Evolutionary conservation across 2,888 invertebrate species (phyloP), one percentile per base, ranked within the genome.

Genomic region (Sesia bembeciformis): DNA sequence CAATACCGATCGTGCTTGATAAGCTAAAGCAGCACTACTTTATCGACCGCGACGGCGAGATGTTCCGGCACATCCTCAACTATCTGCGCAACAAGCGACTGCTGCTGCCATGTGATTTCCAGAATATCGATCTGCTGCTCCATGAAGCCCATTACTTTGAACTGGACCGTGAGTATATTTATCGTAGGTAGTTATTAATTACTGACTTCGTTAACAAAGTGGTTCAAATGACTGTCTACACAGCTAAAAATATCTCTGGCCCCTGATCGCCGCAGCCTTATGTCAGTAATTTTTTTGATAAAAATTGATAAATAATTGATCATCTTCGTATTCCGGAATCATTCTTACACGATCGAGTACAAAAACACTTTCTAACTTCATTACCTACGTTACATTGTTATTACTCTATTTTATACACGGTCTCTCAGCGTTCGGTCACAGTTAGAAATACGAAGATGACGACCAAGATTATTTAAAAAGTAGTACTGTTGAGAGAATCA

Each of bases 21-120:
- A 97, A 96, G 4, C 86, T 98, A 64, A 98, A 98, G 84, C 98
- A 98, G 77, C 98, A 99, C 80, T 99, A 99, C 84, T 99, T 99
- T 90, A 98, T 99, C 70, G 99, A 99, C 90, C 92, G 99, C 52
- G 99, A 99, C 78, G 98, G 99, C 3, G 96, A 95, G 63, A 97
- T 98, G 95, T 99, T 99, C 90, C 93, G 98, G 39, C 98, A 99
- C 81, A 97, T 99, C 72, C 92, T 99, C 60, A 98, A 98, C 90
- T 99, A 96, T 82, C 93, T 99, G 92, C 92, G 99, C 70, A 96
- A 97, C 80, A 95, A 96, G 58, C 93, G 94, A 68, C 92, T 98
- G 54, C 90, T 97, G 59, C 93, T 98, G 67, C 97, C 98, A 0
- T 94, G 94, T 39, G 94, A 96, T 78, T 98, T 98, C 81, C 91